Conservation (phyloP, 2,113 vertebrate species). For the Mugil cephalus region DNA sequence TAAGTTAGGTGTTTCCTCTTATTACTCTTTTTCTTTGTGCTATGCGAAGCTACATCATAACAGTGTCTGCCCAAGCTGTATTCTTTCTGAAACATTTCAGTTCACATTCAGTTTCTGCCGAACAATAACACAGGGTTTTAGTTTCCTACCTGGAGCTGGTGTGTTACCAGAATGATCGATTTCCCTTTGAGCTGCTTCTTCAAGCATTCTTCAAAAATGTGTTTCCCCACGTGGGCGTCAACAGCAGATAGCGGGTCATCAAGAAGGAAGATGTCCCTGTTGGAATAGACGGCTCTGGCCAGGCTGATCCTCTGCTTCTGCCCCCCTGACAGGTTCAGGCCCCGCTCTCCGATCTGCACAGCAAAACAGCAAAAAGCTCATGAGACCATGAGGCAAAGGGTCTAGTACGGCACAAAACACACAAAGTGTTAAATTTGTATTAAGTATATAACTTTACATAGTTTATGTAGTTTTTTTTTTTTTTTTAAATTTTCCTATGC, state of each 20-base stretch:
- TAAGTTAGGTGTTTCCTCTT: too few relatives aligned
- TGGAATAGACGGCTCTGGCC: conserved; percentile 84
- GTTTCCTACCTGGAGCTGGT: conserved; percentile 84
- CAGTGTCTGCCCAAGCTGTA: not conserved
- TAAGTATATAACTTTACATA: too few relatives aligned
- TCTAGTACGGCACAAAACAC: too few relatives aligned
- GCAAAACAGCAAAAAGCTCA: conserved; percentile 7
- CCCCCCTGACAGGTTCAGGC: conserved; percentile 86
- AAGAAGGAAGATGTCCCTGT: conserved; percentile 84
- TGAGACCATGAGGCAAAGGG: not conserved
- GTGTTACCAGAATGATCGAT: conserved; percentile 84
- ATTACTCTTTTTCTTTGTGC: too few relatives aligned
- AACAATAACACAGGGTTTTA: not conserved
- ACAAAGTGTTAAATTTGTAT: too few relatives aligned
- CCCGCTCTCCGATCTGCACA: conserved; percentile 84
- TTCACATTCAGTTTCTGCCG: not conserved
- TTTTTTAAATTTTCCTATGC: too few relatives aligned
- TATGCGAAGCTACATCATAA: too few relatives aligned
- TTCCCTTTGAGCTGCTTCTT: conserved; percentile 83
- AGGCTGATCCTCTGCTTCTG: conserved; percentile 88
- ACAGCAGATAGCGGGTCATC: conserved; percentile 87
- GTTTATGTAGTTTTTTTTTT: too few relatives aligned
- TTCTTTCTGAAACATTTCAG: not conserved
- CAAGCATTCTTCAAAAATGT: conserved; percentile 86
- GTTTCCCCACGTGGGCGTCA: conserved; percentile 84